phyloP scores from a whole-genome alignment of 2,797 vertebrate genomes.

The Novumbra hubbsi region DNA sequence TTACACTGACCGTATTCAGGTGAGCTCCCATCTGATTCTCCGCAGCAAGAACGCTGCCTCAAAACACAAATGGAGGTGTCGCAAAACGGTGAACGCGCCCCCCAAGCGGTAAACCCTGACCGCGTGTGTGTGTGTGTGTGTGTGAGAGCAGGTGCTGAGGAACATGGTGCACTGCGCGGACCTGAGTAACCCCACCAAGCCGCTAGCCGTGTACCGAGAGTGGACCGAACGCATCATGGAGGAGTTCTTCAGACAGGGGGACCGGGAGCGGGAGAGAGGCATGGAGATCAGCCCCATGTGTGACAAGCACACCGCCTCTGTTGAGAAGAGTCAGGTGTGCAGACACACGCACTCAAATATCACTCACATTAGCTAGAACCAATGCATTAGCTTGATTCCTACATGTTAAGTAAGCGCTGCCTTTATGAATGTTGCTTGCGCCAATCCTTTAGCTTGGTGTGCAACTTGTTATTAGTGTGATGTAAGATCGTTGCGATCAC shows the following conservation, averaged over 20 bases:
- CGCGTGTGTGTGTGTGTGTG: conserved; percentile 18
- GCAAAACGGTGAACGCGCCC: neutral
- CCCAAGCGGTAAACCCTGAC: neutral
- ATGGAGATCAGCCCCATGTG: conserved; percentile 99
- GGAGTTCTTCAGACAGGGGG: conserved; percentile 93
- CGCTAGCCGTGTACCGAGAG: conserved; percentile 88
- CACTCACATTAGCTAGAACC: neutral
- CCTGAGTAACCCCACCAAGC: conserved; percentile 95
- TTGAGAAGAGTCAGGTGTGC: conserved; percentile 93
- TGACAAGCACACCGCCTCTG: conserved; percentile 91
- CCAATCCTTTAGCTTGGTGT: neutral
- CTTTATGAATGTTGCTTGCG: neutral
- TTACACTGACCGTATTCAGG: conserved; percentile 94
- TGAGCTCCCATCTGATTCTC: conserved; percentile 39
- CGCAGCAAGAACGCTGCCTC: neutral
- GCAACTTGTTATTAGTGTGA: neutral
- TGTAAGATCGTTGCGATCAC: conserved; percentile 14
- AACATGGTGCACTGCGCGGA: conserved; percentile 97
- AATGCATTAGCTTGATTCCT: neutral
- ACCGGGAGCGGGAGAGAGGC: conserved; percentile 88
- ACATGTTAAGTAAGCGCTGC: neutral
- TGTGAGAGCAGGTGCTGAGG: conserved; percentile 75
- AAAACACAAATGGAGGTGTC: neutral
- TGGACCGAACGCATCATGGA: conserved; percentile 96
- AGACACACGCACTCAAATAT: neutral